Evolutionary conservation across 2,888 invertebrate genomes (phyloP), one percentile per base, ranked within the genome.

Genomic region (Octodonta nipae): DNA sequence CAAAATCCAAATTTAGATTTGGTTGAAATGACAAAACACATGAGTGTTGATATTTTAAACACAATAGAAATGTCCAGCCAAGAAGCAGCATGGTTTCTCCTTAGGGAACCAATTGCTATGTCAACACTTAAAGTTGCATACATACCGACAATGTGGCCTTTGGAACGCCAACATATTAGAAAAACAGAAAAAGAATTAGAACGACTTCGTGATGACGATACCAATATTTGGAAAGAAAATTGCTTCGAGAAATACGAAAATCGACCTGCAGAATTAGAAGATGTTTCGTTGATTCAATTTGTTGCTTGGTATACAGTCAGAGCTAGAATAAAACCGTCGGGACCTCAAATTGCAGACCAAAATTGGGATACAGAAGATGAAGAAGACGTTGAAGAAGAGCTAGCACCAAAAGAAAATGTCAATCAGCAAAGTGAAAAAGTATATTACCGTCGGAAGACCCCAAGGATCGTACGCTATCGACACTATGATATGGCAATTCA

Each of bases 11-110:
- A 60, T 22, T 49, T 51, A 15, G 50, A 58, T 30, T 40, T 48
- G 7, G 37, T 26, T 6, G 26, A 26, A 10, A 26, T 26, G 13
- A 26, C 26, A 2, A 26, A 4, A 4, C 11, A 4, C 12, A 3
- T 26, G 3, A 44, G 53, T 36, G 33, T 55, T 3, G 31, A 56
- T 24, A 26, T 59, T 20, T 38, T 61, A 0, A 57, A 61, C 35
- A 30, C 31, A 15, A 45, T 50, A 14, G 59, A 60, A 38, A 54
- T 61, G 43, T 38, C 52, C 3, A 46, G 46, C 37, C 61, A 62
- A 54, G 60, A 63, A 49, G 60, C 61, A 28, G 63, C 62, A 32
- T 64, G 61, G 61, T 63, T 53, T 50, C 37, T 65, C 2, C 37
- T 65, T 27, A 44, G 61, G 15, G 47, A 60, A 37, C 58, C 60